Evolutionary conservation across 64 coral and sea anemone genomes (phyloP).

Genomic region (Catalaphyllia jardinei): DNA sequence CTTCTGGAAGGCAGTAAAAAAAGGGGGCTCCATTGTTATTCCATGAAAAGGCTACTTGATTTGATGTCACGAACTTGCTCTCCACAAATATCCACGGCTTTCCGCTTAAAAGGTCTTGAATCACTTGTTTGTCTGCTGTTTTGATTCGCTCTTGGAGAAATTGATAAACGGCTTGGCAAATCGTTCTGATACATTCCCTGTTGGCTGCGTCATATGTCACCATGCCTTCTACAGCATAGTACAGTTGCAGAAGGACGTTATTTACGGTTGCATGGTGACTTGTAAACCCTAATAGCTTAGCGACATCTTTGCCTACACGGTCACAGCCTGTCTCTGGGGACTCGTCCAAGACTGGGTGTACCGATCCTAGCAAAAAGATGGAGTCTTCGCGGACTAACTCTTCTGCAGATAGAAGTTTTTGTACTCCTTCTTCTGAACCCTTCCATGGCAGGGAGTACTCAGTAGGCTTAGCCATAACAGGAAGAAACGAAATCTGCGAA

Average conservation of each 20-base stretch:
- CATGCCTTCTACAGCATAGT: constrained; percentile 61
- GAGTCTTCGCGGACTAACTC: constrained; percentile 63
- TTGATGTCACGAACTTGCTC: constrained; percentile 67
- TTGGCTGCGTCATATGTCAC: constrained; percentile 32
- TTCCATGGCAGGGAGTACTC: constrained; percentile 84
- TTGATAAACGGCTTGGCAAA: constrained; percentile 71
- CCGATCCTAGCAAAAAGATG: constrained; percentile 71
- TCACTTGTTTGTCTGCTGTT: constrained; percentile 62
- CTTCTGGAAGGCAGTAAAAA: constrained; percentile 74
- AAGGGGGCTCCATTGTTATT: constrained; percentile 70
- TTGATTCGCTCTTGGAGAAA: constrained; percentile 71
- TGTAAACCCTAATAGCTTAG: constrained; percentile 62
- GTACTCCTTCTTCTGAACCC: constrained; percentile 34
- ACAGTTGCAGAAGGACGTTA: constrained; percentile 77
- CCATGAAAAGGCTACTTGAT: constrained; percentile 87
- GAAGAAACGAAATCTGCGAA: constrained; percentile 69
- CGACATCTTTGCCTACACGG: constrained; percentile 48
- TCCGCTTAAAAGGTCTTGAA: constrained; percentile 60
- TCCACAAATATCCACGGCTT: constrained; percentile 91
- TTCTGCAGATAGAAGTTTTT: constrained; percentile 48
- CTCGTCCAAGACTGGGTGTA: constrained; percentile 76
- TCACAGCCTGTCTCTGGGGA: constrained; percentile 73
- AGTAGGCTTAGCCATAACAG: constrained; percentile 60
- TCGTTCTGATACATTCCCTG: constrained; percentile 53
- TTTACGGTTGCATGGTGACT: constrained; percentile 46